A percentile compares a stretch with the other conserved stretches of the same genome.
Conservation (phyloP, 1,140 invertebrate genomes). For the Melitaea cinxia region DNA sequence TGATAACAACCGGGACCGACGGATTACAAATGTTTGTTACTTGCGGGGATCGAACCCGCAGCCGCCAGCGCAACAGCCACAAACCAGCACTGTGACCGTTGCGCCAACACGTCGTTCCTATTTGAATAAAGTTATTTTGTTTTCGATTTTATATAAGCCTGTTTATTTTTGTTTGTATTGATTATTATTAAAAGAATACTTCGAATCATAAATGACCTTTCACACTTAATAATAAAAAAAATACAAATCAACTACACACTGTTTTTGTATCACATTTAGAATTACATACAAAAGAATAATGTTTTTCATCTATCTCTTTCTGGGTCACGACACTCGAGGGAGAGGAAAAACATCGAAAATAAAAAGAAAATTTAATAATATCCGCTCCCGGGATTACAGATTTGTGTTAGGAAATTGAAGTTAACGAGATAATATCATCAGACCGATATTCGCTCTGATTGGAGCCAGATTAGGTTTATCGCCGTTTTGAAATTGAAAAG, state of each 20-base stretch:
- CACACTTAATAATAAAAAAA: no score
- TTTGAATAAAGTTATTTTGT: no score
- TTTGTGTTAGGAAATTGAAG: slow-evolving; percentile 14
- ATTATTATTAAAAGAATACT: no score
- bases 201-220: no score
- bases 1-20: no score
- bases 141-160: no score
- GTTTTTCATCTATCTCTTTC: neutral
- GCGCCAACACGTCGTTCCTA: no score
- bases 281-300: neutral
- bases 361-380: slow-evolving; percentile 13
- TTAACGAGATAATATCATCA: slow-evolving; percentile 22
- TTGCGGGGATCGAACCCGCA: no score
- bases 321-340: neutral
- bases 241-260: neutral
- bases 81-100: no score
- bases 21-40: no score
- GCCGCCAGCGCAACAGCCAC: no score
- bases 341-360: neutral
- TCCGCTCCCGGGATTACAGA: neutral
- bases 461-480: slow-evolving; percentile 16
- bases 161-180: no score
- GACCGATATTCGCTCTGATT: slow-evolving; percentile 23
- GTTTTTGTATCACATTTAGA: neutral
- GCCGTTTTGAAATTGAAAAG: slow-evolving; percentile 21